phyloP scores from a whole-genome alignment of 2,797 vertebrate genomes.

The Oreochromis grahami region DNA sequence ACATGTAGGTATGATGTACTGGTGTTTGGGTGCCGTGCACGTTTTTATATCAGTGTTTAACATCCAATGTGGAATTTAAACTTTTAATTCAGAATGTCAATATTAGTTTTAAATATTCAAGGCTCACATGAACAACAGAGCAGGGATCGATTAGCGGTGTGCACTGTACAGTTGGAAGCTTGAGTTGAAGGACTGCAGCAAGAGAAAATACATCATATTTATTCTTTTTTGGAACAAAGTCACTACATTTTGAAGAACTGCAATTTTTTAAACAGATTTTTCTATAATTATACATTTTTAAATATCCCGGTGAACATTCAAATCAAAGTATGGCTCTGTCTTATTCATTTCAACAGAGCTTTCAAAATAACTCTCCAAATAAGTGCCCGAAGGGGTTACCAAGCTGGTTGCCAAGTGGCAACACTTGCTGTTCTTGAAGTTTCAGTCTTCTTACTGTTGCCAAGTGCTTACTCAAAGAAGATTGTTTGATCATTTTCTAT shows the following conservation, averaged over 20 bases:
- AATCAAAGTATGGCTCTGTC: background rate
- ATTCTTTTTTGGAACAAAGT: background rate
- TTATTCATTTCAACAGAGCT: background rate
- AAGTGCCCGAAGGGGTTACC: background rate
- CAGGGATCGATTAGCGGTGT: background rate
- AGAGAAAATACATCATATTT: background rate
- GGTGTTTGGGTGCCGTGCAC: background rate
- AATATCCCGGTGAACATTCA: background rate
- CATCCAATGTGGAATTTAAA: background rate
- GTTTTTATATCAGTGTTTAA: background rate
- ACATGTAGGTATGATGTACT: background rate
- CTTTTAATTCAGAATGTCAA: background rate
- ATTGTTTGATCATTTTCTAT: background rate
- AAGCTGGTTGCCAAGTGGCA: background rate
- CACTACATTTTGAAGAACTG: background rate
- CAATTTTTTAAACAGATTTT: background rate
- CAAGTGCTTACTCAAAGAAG: background rate
- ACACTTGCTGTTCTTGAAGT: background rate
- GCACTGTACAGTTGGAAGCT: background rate
- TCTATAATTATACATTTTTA: background rate
- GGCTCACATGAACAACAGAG: background rate
- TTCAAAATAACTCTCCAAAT: background rate
- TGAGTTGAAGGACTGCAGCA: background rate
- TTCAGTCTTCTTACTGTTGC: background rate
- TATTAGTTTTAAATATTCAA: background rate